Evolutionary conservation across 2,888 invertebrate species (phyloP), one percentile per base, ranked within the genome.

Genomic region (Ormyrus labotus): DNA sequence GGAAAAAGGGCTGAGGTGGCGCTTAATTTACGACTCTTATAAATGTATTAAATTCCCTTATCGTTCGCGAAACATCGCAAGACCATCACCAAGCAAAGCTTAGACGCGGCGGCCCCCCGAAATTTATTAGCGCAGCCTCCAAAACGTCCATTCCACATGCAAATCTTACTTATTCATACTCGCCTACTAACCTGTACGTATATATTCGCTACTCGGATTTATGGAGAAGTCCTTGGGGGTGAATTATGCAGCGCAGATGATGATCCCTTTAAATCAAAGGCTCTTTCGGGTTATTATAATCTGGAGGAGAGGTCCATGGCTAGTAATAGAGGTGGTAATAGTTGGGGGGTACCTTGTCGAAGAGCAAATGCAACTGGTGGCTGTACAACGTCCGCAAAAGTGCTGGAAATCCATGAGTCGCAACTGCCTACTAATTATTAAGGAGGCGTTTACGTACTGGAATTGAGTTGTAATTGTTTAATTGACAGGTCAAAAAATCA

Each of bases 161-260:
- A 73, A 78, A 78, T 78, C 50, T 78, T 73, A 78, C 78, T 78
- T 78, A 78, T 73, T 73, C 73, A 72, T 67, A 64, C 47, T 19
- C 19, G 64, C n/a, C 57, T 2, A 19, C 19, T 19, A 19, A 19
- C 19, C 19, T 19, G 19, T 19, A 19, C 19, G 2, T 19, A 19
- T 19, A 19, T 19, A 19, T 19, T 19, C 19, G 19, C 19, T 19
- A 19, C 19, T 19, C 19, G 19, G 19, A 19, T 19, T 19, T 19
- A 19, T 19, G 19, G 19, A 19, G 19, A 19, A 19, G 19, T 19
- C 19, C 2, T 19, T 19, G 19, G 19, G 19, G 19, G 1, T 19
- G 19, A 19, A 19, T 19, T 19, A 19, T 19, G 2, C 19, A 19
- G 19, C 19, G 19, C 2, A 19, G 2, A 19, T 19, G 19, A 19